phyloP scores from a whole-genome alignment of 2,888 invertebrate genomes.

The Metacarcinus magister region DNA sequence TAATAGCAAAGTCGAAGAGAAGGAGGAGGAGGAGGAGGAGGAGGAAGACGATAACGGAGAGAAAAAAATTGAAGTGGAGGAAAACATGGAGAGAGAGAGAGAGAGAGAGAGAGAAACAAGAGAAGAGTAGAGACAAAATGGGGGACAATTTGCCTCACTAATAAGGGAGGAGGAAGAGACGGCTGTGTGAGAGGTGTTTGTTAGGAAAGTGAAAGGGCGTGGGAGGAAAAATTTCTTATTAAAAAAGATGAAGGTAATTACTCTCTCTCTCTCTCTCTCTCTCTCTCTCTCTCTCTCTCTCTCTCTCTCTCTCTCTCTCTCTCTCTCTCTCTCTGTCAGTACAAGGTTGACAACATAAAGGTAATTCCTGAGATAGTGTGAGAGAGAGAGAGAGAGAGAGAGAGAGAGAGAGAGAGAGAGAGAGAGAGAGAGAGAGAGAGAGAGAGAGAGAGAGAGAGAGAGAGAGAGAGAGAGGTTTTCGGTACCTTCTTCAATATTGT shows the following conservation, averaged over 20 bases:
- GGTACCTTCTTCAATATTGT: background rate
- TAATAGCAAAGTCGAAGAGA: background rate
- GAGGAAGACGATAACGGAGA: too few species aligned
- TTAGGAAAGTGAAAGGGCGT: background rate
- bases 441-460: constrained; percentile 57
- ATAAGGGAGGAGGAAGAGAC: background rate
- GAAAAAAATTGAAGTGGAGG: too few species aligned
- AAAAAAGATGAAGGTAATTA: constrained; percentile 11
- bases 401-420: too few species aligned
- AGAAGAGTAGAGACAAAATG: background rate
- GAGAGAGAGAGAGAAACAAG: constrained; percentile 20
- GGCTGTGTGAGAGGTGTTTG: background rate
- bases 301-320: too few species aligned
- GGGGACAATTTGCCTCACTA: too few species aligned
- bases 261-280: too few species aligned
- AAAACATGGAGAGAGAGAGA: too few species aligned
- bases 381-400: background rate
- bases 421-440: background rate
- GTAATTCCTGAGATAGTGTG: background rate
- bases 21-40: background rate
- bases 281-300: too few species aligned
- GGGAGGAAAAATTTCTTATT: background rate
- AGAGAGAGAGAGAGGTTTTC: constrained; percentile 2
- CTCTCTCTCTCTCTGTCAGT: too few species aligned
- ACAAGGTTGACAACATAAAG: too few species aligned